Base-by-base conservation (phyloP, 2,113 vertebrate genomes). In the Toxotes chatareus region DNA sequence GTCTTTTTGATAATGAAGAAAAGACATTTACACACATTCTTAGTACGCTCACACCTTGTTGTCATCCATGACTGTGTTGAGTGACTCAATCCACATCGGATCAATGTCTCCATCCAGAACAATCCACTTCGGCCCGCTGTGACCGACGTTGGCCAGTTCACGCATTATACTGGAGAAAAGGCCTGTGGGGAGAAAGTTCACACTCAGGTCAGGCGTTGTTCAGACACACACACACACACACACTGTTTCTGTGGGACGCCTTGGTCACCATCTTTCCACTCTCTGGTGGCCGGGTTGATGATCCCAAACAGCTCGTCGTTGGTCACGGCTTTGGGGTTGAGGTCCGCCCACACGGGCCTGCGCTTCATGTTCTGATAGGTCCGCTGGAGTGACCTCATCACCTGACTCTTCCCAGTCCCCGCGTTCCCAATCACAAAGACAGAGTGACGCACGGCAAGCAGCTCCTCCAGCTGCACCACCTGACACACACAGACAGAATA, bases 11-110 rank as follows among this genome's bases (percentile, higher is more conserved):
- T 34, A 34, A 44, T 78, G 47, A 64, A 75, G 62, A 76, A 27
- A 70, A 69, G 34, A 44, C n/a, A 74, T 13, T 57, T n/a, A 59
- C 66, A 69, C 47, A 27, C 27, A 42, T 34, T 80, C 38, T 12
- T 10, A 34, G 31, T 12, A 38, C 23, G 1, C 34, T 73, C 73
- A 36, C 49, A 99, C 98, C 98, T 99, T 99, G 93, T 99, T 99
- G 91, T 99, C 98, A 91, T 99, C 98, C 98, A 99, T 99, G 91
- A 99, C 98, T 0, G 98, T 99, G 93, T 99, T 99, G 63, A 99
- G 96, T 72, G 98, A 99, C 82, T 99, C 98, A 73, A 99, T 99
- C 98, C 98, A 99, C 98, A 99, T 99, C 0, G 98, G 98, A 92
- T 99, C 98, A 82, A 99, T 99, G 93, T 99, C 98, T 19, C 98